Base-by-base conservation (phyloP, 1,140 invertebrate species). In the Harpegnathos saltator region DNA sequence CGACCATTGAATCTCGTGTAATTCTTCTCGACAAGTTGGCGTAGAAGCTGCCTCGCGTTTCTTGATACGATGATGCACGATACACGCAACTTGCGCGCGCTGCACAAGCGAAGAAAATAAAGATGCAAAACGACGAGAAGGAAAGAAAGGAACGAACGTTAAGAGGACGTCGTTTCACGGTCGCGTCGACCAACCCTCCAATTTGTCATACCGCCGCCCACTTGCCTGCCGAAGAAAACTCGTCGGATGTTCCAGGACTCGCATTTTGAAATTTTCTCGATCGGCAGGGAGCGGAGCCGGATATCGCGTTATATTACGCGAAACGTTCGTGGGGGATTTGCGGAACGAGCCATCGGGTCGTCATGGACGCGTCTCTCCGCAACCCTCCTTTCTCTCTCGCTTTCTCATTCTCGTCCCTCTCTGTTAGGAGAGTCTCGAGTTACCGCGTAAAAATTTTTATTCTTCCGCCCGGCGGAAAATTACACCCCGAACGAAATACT, bases 281-380 rank as follows among this genome's bases (percentile, higher is more conserved):
- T 68, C 11, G 4, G 5, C n/a, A 38, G 68, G 19, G 12, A 0
- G 0, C 33, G 29, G 9, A 44, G 3, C 7, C 33, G n/a, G 14
- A 78, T 72, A 58, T 56, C n/a, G 52, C 52, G 22, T 38, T 69
- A 56, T 78, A 78, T 78, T 58, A 78, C 12, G 50, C 33, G 17
- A 75, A 75, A 75, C 14, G 38, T 59, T 44, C 33, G 24, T n/a
- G 7, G 3, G 7, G 24, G 12, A 69, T 78, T 44, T 78, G 22
- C 22, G 3, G 14, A 78, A 78, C 75, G 22, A 44, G 17, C 17
- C 38, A 44, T 38, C 29, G 61, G 38, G 17, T 54, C 15, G 22
- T 17, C 24, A 56, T n/a, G 19, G 14, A 68, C 1, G 5, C 33
- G 2, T 73, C 22, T n/a, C 29, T 19, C n/a, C 33, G 33, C 24